phyloP scores from a whole-genome alignment of 2,888 invertebrate species.

The Drosophila emarginata region DNA sequence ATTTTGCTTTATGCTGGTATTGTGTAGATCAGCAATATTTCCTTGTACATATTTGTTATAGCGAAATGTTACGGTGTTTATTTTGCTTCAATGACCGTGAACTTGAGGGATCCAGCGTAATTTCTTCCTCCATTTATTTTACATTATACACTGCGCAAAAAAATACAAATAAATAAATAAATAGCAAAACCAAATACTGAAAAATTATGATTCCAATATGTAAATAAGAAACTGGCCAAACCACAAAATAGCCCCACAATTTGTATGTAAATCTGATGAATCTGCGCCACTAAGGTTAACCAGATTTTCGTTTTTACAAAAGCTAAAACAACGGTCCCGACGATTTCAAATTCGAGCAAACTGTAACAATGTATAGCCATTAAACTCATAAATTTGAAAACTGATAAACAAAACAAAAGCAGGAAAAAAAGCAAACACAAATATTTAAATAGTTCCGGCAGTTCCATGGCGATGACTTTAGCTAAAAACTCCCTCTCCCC shows the following conservation, averaged over 20 bases:
- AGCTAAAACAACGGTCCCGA: slow-evolving; percentile 24
- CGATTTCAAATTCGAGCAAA: slow-evolving; percentile 26
- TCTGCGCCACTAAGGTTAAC: slow-evolving; percentile 48
- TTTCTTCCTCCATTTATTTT: not conserved
- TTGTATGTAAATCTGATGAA: slow-evolving; percentile 52
- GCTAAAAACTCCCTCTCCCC: slow-evolving; percentile 1
- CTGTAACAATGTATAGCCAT: slow-evolving; percentile 38
- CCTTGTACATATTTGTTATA: slow-evolving; percentile 30
- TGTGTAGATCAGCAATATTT: slow-evolving; percentile 37
- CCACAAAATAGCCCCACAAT: slow-evolving; percentile 11
- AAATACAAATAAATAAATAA: not conserved
- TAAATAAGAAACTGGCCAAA: slow-evolving; percentile 9
- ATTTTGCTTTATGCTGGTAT: slow-evolving; percentile 31
- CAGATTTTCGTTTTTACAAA: slow-evolving; percentile 51
- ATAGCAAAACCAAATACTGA: not conserved
- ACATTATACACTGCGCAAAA: slow-evolving; percentile 36
- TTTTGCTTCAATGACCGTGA: slow-evolving; percentile 63
- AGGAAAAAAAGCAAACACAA: slow-evolving; percentile 30
- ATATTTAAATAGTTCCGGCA: slow-evolving; percentile 50
- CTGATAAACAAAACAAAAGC: slow-evolving; percentile 36
- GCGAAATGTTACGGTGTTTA: slow-evolving; percentile 29
- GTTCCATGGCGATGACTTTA: slow-evolving; percentile 52
- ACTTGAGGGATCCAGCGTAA: slow-evolving; percentile 44
- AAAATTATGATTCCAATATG: not conserved
- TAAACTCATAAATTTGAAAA: slow-evolving; percentile 67